Conservation (phyloP, 2,113 vertebrate species). For the Oryzias celebensis region DNA sequence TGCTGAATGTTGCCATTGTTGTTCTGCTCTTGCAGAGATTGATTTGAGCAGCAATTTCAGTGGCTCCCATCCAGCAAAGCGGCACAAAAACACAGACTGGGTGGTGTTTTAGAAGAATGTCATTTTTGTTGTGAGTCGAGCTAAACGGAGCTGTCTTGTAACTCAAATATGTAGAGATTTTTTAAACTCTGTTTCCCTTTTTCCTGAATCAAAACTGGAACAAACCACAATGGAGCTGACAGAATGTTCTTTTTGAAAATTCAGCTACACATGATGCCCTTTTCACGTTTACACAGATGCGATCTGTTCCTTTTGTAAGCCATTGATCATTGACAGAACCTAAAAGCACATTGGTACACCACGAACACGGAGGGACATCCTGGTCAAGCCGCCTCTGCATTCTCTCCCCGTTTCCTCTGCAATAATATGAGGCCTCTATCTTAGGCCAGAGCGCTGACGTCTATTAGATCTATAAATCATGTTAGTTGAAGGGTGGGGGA, state of each 20-base stretch:
- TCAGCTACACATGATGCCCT: no score
- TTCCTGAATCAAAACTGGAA: slow-evolving; percentile 9
- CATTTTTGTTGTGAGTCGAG: slow-evolving; percentile 32
- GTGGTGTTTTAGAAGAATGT: slow-evolving; percentile 39
- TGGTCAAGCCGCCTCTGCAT: slow-evolving; percentile 35
- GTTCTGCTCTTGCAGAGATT: slow-evolving; percentile 42
- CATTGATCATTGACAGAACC: neutral
- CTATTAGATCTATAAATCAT: slow-evolving; percentile 78
- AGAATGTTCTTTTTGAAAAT: no score
- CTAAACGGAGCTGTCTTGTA: slow-evolving; percentile 6
- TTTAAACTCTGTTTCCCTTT: slow-evolving; percentile 26
- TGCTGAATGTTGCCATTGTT: slow-evolving; percentile 33
- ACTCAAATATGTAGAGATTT: slow-evolving; percentile 34
- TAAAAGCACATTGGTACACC: slow-evolving; percentile 2
- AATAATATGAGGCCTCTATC: slow-evolving; percentile 68
- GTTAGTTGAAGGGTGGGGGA: slow-evolving; percentile 49
- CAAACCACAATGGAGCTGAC: no score
- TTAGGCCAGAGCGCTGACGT: slow-evolving; percentile 54
- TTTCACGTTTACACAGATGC: no score
- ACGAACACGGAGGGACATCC: slow-evolving; percentile 6
- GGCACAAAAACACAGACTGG: slow-evolving; percentile 35
- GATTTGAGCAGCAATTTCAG: slow-evolving; percentile 53
- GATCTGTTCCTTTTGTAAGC: no score
- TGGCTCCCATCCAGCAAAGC: slow-evolving; percentile 41
- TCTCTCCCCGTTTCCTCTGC: slow-evolving; percentile 51